Percentiles rank a stretch among this genome's conserved stretches.
phyloP scores from a whole-genome alignment of 2,888 invertebrate genomes.

The Malachius bipustulatus region DNA sequence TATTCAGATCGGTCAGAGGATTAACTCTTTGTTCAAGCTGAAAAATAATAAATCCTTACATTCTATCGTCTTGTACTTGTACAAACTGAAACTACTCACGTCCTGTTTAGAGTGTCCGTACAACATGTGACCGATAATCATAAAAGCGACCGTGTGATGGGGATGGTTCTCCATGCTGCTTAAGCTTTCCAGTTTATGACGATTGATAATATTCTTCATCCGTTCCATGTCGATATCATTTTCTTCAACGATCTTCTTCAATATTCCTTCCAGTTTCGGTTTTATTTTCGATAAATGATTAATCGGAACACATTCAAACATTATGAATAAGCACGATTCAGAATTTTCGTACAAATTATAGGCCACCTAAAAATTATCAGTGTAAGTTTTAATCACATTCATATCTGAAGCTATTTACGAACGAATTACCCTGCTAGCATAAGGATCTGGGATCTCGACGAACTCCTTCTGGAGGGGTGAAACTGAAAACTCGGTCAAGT shows the following conservation, averaged over 20 bases:
- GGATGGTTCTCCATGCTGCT: constrained; percentile 65
- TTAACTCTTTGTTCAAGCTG: constrained; percentile 60
- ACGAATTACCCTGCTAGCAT: constrained; percentile 57
- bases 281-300: constrained; percentile 52
- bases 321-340: constrained; percentile 54
- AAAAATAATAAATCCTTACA: constrained; percentile 14
- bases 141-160: constrained; percentile 63
- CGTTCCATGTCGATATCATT: constrained; percentile 62
- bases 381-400: neutral
- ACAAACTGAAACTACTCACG: constrained; percentile 47
- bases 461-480: constrained; percentile 74
- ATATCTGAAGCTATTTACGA: constrained; percentile 4
- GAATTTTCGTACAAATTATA: constrained; percentile 63
- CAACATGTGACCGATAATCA: constrained; percentile 70
- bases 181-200: constrained; percentile 55
- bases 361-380: constrained; percentile 44
- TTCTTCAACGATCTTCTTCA: constrained; percentile 38
- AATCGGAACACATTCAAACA: constrained; percentile 64
- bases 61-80: no score
- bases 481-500: constrained; percentile 76
- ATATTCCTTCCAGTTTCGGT: constrained; percentile 40
- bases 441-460: constrained; percentile 70
- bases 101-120: constrained; percentile 64
- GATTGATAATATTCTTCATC: constrained; percentile 58
- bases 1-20: constrained; percentile 48